Evolutionary conservation across 2,797 vertebrate genomes (phyloP).

Genomic region (Coregonus suidteri): DNA sequence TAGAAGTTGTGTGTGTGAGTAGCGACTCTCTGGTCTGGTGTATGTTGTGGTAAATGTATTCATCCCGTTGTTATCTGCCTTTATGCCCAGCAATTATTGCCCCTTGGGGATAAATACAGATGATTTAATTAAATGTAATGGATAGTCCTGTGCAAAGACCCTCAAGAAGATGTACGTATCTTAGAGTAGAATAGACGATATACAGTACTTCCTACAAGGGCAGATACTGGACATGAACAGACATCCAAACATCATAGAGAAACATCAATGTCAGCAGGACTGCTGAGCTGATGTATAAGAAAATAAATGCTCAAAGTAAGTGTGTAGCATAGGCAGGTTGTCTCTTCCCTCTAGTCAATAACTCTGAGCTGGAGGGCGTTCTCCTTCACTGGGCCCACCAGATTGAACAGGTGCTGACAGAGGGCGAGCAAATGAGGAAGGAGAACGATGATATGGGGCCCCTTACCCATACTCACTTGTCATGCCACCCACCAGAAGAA

Average conservation of each 20-base stretch:
- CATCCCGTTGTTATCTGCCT: not conserved
- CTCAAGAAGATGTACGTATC: not conserved
- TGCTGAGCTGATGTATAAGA: not conserved
- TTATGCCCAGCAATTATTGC: not conserved
- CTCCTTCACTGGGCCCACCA: constrained; percentile 76
- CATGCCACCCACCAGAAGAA: not conserved
- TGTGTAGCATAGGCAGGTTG: not conserved
- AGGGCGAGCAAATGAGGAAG: constrained; percentile 83
- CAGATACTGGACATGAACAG: not conserved
- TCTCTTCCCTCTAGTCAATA: constrained; percentile 26
- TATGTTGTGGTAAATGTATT: not conserved
- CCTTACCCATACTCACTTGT: constrained; percentile 17
- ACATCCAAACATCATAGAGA: not conserved
- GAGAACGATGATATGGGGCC: constrained; percentile 81
- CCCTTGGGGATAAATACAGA: not conserved
- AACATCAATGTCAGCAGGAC: not conserved
- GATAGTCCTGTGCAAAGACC: not conserved
- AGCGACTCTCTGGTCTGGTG: not conserved
- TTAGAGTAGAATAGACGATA: not conserved
- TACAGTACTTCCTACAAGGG: not conserved
- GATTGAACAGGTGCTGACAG: constrained; percentile 78
- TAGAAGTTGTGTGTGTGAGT: not conserved
- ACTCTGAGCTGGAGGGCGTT: constrained; percentile 73
- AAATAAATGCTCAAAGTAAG: not conserved
- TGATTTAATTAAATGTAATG: too few species aligned